These are phyloP conservation scores for Lordiphosa mommai DNA, from an alignment of 1,140 invertebrate species.

Conservation along the genomic window DNA sequence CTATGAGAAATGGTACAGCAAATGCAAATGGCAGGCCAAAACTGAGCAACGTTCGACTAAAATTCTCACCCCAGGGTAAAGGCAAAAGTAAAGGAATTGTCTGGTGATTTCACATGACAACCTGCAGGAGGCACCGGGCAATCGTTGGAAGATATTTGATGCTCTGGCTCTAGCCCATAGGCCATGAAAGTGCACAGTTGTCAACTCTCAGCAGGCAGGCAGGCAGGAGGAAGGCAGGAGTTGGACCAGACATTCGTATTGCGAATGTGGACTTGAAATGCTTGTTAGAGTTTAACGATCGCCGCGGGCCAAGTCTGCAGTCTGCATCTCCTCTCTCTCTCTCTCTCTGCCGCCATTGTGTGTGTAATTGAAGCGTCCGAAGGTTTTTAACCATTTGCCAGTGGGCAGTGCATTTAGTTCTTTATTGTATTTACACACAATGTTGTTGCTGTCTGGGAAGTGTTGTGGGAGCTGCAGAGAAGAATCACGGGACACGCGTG, in stretches of 20 bases:
- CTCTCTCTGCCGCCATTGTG: conserved; percentile 13
- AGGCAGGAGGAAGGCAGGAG: conserved; percentile 5
- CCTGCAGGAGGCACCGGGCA: conserved; percentile 44
- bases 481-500: no score
- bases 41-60: conserved; percentile 42
- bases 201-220: conserved; percentile 45
- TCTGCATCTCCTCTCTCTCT: background rate
- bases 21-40: conserved; percentile 43
- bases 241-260: conserved; percentile 16
- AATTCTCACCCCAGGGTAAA: conserved; percentile 15
- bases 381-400: conserved; percentile 39
- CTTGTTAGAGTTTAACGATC: conserved; percentile 57
- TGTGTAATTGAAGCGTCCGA: conserved; percentile 57
- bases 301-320: conserved; percentile 26
- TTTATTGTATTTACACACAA: conserved; percentile 3
- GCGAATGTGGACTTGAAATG: background rate
- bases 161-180: conserved; percentile 41
- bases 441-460: background rate
- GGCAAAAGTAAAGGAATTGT: conserved; percentile 26
- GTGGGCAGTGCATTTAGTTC: conserved; percentile 10
- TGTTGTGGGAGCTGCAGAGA: no score
- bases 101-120: conserved; percentile 67
- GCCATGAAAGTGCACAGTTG: conserved; percentile 70
- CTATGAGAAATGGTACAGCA: conserved; percentile 51
- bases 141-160: conserved; percentile 43